phyloP scores from a whole-genome alignment of 2,888 invertebrate genomes.

The Leptinotarsa tumamoca region DNA sequence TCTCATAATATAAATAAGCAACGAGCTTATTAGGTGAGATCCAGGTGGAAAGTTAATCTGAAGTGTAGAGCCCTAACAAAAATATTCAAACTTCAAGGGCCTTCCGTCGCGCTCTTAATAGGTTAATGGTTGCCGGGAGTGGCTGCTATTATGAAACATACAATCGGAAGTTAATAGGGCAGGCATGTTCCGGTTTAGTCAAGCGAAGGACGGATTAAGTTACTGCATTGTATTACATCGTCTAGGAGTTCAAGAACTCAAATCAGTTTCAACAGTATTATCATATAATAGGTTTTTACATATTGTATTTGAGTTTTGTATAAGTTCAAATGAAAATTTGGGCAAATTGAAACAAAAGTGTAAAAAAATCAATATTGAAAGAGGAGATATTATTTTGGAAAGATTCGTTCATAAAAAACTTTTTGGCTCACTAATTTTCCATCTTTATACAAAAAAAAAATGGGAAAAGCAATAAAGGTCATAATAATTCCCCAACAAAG shows the following conservation, averaged over 20 bases:
- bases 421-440: too few relatives aligned
- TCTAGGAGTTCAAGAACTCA: not conserved
- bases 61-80: not conserved
- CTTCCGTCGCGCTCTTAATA: not conserved
- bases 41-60: not conserved
- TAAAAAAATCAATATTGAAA: too few relatives aligned
- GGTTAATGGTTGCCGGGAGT: slow-evolving; percentile 10
- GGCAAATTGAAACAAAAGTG: too few relatives aligned
- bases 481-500: too few relatives aligned
- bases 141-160: slow-evolving; percentile 19
- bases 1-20: not conserved
- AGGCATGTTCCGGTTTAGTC: slow-evolving; percentile 21
- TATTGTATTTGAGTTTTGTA: too few relatives aligned
- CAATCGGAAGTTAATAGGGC: slow-evolving; percentile 21
- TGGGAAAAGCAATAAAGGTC: too few relatives aligned
- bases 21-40: not conserved
- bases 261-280: too few relatives aligned
- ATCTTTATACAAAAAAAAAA: too few relatives aligned
- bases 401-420: too few relatives aligned
- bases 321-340: too few relatives aligned
- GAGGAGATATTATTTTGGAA: too few relatives aligned
- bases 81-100: not conserved
- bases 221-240: not conserved
- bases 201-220: slow-evolving; percentile 5
- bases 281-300: too few relatives aligned